Evolutionary conservation across 2,888 invertebrate genomes (phyloP).

Genomic region (Reticulitermes lucifugus): DNA sequence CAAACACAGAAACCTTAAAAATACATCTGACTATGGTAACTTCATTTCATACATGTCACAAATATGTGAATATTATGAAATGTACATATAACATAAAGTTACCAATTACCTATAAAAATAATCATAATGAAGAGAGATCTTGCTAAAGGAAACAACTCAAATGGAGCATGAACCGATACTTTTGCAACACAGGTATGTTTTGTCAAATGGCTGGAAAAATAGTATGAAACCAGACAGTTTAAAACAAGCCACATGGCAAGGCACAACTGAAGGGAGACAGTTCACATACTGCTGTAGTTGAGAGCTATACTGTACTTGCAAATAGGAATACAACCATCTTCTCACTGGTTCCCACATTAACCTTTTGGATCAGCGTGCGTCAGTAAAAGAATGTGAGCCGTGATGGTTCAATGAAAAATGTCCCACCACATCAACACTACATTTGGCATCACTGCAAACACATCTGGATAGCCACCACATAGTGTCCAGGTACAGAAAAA

Average conservation of each 20-base stretch:
- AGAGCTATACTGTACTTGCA: too few species aligned
- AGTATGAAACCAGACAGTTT: not conserved
- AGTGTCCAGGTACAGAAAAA: too few species aligned
- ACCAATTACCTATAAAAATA: not conserved
- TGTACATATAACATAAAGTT: not conserved
- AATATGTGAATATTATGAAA: not conserved
- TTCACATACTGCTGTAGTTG: not conserved
- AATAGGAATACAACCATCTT: too few species aligned
- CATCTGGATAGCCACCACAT: too few species aligned
- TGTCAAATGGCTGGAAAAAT: not conserved
- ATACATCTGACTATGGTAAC: slow-evolving; percentile 6
- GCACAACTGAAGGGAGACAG: not conserved
- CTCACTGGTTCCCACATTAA: too few species aligned
- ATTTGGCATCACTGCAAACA: too few species aligned
- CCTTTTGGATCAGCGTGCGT: too few species aligned
- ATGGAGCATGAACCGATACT: not conserved
- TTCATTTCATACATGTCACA: not conserved
- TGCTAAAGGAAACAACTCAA: not conserved
- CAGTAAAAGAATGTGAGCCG: too few species aligned
- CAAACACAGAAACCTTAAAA: not conserved
- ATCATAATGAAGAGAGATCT: not conserved
- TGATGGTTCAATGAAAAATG: too few species aligned
- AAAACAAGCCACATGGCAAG: not conserved
- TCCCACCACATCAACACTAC: too few species aligned
- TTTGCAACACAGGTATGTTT: not conserved